Percentiles rank a stretch among this genome's conserved stretches.
phyloP scores from a whole-genome alignment of 2,797 vertebrate species.

The Hipposideros larvatus region DNA sequence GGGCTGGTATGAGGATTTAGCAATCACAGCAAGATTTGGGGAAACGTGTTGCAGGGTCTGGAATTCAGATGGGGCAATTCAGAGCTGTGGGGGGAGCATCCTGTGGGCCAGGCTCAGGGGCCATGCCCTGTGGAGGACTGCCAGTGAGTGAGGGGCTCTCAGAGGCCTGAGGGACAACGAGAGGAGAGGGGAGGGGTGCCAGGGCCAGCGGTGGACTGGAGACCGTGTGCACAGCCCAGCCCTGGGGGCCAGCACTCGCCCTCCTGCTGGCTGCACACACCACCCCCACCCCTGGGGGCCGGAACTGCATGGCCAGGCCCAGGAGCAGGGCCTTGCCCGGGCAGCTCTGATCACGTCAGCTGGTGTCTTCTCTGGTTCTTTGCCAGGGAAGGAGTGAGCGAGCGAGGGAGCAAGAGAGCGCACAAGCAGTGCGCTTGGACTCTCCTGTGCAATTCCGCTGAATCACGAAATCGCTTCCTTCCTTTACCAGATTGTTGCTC shows the following conservation, averaged over 20 bases:
- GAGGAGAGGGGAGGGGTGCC: not conserved
- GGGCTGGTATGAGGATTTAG: not conserved
- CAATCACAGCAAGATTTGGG: not conserved
- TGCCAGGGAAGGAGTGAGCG: not conserved
- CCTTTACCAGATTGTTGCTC: not conserved
- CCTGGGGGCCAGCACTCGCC: not conserved
- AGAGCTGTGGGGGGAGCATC: fast-evolving
- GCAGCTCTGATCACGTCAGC: not conserved
- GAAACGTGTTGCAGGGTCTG: not conserved
- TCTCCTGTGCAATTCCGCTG: not conserved
- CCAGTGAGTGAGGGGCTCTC: not conserved
- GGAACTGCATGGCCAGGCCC: not conserved
- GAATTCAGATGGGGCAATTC: not conserved
- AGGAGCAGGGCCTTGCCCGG: not conserved
- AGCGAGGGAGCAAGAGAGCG: not conserved
- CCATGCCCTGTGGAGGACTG: not conserved
- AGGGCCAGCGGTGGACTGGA: fast-evolving
- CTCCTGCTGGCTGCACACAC: not conserved
- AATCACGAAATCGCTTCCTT: not conserved
- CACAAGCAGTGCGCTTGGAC: not conserved
- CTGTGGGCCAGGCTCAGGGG: not conserved
- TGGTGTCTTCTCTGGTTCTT: not conserved
- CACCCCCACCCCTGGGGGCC: too few relatives aligned
- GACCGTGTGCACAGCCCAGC: fast-evolving
- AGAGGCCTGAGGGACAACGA: not conserved